Base-by-base conservation (phyloP, 2,888 invertebrate species). In the Heliconius aoede region DNA sequence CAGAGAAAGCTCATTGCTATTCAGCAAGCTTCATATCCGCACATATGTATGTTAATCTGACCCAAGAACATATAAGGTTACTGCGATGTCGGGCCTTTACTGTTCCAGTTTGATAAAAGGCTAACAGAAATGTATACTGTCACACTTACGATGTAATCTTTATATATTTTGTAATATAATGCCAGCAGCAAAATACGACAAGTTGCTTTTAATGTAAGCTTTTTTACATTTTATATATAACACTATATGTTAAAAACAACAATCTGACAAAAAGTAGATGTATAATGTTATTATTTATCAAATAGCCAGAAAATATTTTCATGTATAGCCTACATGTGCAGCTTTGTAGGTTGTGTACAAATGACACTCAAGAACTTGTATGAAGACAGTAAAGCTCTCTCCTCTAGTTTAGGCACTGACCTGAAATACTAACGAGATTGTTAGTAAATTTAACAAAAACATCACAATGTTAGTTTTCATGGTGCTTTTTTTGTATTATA, bases 41-140 rank as follows among this genome's bases (percentile, higher is more conserved):
- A 69, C 69, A 69, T 69, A 69, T 69, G 55, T 69, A 69, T 69
- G 69, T 69, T 69, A 55, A 69, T 69, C 51, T 69, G 69, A 69
- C 69, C 69, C 69, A 55, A 51, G 51, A 69, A 55, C 69, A 69
- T 69, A 69, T 30, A 51, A 30, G 51, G 69, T 55, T 69, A 15
- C 8, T 30, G 55, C 51, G 30, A 69, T 24, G 51, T 55, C 69
- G 51, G 51, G 51, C 68, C 51, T 68, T 30, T 30, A 69, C 69
- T 69, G 69, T 69, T 51, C 55, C 69, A 51, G n/a, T n/a, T 55
- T 55, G 69, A 69, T 69, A 69, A 69, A 69, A 69, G n/a, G 55
- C 51, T 69, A 69, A 55, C 51, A 55, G 51, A 51, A 69, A 55
- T 69, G 69, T 69, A 55, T 55, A 69, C 51, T 69, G 51, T 55